These are phyloP conservation scores for Serrognathus titanus DNA, from an alignment of 2,888 invertebrate genomes.

Conservation along the genomic window DNA sequence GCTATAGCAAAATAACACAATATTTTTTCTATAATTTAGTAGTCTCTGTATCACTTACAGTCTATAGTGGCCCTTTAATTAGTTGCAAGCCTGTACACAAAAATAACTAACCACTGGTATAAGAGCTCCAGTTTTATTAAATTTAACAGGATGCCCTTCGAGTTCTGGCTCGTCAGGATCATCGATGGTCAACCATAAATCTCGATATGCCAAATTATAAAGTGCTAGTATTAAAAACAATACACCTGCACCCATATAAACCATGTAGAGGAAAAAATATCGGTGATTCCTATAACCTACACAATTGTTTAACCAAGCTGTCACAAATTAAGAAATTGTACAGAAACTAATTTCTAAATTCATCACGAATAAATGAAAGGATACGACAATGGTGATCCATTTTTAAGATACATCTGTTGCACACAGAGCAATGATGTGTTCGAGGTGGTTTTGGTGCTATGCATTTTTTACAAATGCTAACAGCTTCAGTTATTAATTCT, in stretches of 20 bases:
- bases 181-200: conserved; percentile 55
- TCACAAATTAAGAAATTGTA: conserved; percentile 19
- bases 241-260: conserved; percentile 82
- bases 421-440: conserved; percentile 94
- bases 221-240: conserved; percentile 80
- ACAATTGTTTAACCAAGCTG: conserved; percentile 97
- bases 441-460: conserved; percentile 91
- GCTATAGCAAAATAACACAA: no score
- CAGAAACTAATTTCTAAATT: neutral
- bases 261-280: conserved; percentile 91
- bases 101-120: conserved; percentile 63
- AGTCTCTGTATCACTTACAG: no score
- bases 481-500: conserved; percentile 73
- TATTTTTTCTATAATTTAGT: no score
- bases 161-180: conserved; percentile 63
- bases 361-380: conserved; percentile 45
- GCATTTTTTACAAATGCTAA: conserved; percentile 92
- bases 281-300: conserved; percentile 93
- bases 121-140: conserved; percentile 71
- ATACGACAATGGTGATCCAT: conserved; percentile 99
- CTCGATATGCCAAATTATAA: conserved; percentile 73
- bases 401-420: conserved; percentile 85
- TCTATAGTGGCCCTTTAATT: no score
- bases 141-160: conserved; percentile 75
- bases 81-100: no score